Conservation (phyloP, 2,888 invertebrate species). For the Chironomus riparius region DNA sequence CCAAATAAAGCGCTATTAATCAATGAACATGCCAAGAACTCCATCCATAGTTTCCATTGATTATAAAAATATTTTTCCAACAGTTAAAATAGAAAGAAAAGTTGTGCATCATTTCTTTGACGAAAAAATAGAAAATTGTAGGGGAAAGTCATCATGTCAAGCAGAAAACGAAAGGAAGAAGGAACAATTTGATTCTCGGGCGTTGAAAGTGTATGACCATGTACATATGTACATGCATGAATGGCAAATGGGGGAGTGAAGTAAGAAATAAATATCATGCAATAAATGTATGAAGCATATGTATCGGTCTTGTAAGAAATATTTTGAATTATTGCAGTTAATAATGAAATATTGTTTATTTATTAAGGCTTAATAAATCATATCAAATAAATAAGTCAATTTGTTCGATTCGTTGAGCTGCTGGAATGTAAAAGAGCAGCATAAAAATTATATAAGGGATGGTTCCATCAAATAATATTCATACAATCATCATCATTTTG, state of each 20-base stretch:
- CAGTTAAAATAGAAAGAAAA: neutral
- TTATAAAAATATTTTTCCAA: too few relatives aligned
- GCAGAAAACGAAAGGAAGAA: too few relatives aligned
- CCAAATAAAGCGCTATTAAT: too few relatives aligned
- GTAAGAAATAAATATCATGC: neutral
- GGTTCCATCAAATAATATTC: neutral
- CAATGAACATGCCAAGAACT: too few relatives aligned
- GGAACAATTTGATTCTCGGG: neutral
- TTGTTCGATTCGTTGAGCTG: slow-evolving; percentile 23
- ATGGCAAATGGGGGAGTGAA: neutral
- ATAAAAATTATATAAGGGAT: neutral
- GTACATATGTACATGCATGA: neutral
- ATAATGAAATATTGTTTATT: slow-evolving; percentile 21
- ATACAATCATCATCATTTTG: slow-evolving; percentile 7
- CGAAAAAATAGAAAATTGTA: neutral
- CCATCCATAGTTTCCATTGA: too few relatives aligned
- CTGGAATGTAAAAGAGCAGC: slow-evolving; percentile 4
- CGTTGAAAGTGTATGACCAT: neutral
- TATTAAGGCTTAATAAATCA: slow-evolving; percentile 23
- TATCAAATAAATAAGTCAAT: slow-evolving; percentile 26
- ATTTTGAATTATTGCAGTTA: slow-evolving; percentile 25
- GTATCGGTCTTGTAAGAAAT: slow-evolving; percentile 8
- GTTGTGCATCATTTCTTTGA: neutral
- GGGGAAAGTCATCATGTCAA: neutral
- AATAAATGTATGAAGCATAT: slow-evolving; percentile 4